These are phyloP conservation scores for Seriola rivoliana DNA, from an alignment of 2,113 vertebrate species.

Conservation along the genomic window DNA sequence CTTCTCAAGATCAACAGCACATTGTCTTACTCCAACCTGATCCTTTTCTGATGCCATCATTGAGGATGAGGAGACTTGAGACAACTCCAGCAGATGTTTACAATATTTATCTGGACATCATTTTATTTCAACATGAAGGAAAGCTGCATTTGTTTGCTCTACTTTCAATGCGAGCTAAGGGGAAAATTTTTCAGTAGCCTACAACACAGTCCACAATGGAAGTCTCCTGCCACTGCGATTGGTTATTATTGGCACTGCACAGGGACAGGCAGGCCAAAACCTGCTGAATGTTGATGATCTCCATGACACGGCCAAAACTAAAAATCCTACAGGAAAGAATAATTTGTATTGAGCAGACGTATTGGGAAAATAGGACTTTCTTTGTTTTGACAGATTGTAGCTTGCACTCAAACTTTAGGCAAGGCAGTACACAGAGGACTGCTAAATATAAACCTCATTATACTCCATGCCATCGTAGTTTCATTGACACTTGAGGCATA, in stretches of 20 bases:
- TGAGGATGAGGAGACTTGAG: constrained; percentile 40
- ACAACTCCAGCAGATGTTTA: constrained; percentile 42
- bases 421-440: constrained; percentile 58
- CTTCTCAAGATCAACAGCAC: constrained; percentile 38
- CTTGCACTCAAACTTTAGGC: constrained; percentile 60
- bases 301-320: constrained; percentile 33
- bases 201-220: constrained; percentile 51
- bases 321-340: constrained; percentile 43
- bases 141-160: constrained; percentile 2
- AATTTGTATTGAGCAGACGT: constrained; percentile 54
- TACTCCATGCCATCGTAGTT: constrained; percentile 48
- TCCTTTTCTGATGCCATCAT: constrained; percentile 51
- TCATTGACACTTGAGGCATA: constrained; percentile 71
- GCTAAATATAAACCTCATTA: constrained; percentile 81
- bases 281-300: constrained; percentile 56
- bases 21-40: constrained; percentile 47
- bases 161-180: constrained; percentile 26
- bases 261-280: constrained; percentile 19
- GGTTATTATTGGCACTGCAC: constrained; percentile 35
- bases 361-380: constrained; percentile 59
- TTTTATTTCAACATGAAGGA: constrained; percentile 28
- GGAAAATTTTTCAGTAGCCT: background rate
- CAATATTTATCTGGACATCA: constrained; percentile 16
- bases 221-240: background rate
- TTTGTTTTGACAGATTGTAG: constrained; percentile 77